Evolutionary conservation across 2,113 vertebrate genomes (phyloP).

Genomic region (Pheucticus melanocephalus): DNA sequence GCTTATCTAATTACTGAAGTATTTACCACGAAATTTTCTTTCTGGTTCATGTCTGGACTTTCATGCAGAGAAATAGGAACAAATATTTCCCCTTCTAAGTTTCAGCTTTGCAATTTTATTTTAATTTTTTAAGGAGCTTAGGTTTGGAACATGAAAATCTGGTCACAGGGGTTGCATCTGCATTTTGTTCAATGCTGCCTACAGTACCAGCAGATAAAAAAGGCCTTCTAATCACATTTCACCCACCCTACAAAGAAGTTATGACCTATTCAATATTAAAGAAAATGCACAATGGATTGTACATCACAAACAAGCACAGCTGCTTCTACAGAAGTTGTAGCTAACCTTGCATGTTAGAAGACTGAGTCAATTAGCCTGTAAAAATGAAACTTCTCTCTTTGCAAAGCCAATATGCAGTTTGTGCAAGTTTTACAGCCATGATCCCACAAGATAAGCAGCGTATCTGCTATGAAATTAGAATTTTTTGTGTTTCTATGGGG

Average conservation of each 20-base stretch:
- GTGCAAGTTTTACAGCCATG: background rate
- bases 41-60: background rate
- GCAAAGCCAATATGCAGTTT: background rate
- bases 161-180: background rate
- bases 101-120: background rate
- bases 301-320: background rate
- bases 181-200: background rate
- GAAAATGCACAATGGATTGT: background rate
- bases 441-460: background rate
- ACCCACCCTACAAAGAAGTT: background rate
- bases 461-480: background rate
- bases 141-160: background rate
- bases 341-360: background rate
- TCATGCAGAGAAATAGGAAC: background rate
- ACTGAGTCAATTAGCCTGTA: background rate
- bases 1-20: background rate
- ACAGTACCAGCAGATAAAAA: background rate
- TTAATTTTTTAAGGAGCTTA: background rate
- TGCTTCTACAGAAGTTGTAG: background rate
- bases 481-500: background rate
- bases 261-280: background rate
- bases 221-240: background rate
- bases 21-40: background rate
- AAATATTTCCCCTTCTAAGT: background rate
- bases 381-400: background rate